Conservation (phyloP, 2,113 vertebrate species). For the Pelecanoides urinatrix region DNA sequence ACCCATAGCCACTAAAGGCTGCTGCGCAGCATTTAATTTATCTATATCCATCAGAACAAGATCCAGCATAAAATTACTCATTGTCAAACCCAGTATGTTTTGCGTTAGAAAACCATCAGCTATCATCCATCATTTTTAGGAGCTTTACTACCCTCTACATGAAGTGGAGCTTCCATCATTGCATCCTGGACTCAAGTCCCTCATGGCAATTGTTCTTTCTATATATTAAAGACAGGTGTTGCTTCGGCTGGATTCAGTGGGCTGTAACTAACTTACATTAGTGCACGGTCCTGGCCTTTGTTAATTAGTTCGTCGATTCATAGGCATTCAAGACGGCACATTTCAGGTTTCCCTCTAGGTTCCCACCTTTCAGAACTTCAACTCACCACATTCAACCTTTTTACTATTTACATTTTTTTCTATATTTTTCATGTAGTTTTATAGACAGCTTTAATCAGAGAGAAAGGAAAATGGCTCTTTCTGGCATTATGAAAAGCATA, state of each 20-base stretch:
- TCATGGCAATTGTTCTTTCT: slow-evolving; percentile 46
- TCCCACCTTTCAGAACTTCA: neutral
- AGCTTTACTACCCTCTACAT: slow-evolving; percentile 9
- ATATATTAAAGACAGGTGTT: slow-evolving; percentile 61
- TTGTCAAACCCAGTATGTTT: slow-evolving; percentile 56
- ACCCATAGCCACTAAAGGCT: neutral
- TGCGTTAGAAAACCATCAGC: slow-evolving; percentile 41
- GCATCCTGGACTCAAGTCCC: slow-evolving; percentile 18
- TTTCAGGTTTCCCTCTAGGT: neutral
- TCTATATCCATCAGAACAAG: slow-evolving; percentile 19
- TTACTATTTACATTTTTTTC: neutral
- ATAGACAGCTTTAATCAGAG: neutral
- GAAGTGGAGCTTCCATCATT: slow-evolving; percentile 41
- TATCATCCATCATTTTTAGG: slow-evolving; percentile 58
- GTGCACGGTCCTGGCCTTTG: neutral
- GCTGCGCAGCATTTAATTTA: neutral
- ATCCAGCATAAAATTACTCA: slow-evolving; percentile 43
- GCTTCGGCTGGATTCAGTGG: slow-evolving; percentile 23
- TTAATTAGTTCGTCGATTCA: neutral
- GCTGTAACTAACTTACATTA: neutral
- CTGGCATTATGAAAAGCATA: neutral
- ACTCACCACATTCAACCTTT: neutral
- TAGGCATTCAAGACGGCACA: neutral
- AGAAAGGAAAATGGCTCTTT: neutral
- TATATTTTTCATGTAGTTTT: neutral